Evolutionary conservation across 2,113 vertebrate genomes (phyloP), one percentile per base, ranked within the genome.

Genomic region (Scalopus aquaticus): DNA sequence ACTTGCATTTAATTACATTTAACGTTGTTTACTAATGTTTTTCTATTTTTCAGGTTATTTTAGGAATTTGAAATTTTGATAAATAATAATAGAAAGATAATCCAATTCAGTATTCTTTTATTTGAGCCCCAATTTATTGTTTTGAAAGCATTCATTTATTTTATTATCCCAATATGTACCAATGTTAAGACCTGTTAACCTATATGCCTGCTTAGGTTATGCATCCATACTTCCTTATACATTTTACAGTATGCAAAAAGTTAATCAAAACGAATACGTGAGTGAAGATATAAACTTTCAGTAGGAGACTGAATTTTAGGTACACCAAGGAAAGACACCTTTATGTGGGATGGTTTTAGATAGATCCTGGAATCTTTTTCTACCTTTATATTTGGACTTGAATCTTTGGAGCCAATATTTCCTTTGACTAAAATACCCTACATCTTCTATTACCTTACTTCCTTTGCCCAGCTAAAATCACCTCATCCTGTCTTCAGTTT

Each of bases 1-100:
- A 62, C 24, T 93, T 92, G 42, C 3, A 64, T 85, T 80, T 95
- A 86, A 79, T 90, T 95, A 12, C 22, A 86, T 39, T 54, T 62
- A 78, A 42, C 19, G 79, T 51, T 72, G 70, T 35, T 79, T 46
- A 42, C 74, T 73, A 78, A n/a, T 49, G 6, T 69, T 91, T 95
- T 93, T 86, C 46, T 49, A 69, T 73, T 74, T 89, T 89, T 84
- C 16, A 20, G 35, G 32, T 39, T 92, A 17, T 85, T 74, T 77
- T 73, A 73, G 67, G 5, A 93, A 86, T 83, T 70, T 96, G 15
- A 46, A 32, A 60, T 70, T 92, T 90, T 62, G 39, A 58, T 88
- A 88, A 28, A 54, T 39, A 91, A 58, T 82, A 13, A 72, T 89
- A 67, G 12, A 62, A 77, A 95, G 65, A n/a, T 37, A 81, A 26